Base-by-base conservation (phyloP, 2,888 invertebrate genomes). In the Calliopum simillimum region DNA sequence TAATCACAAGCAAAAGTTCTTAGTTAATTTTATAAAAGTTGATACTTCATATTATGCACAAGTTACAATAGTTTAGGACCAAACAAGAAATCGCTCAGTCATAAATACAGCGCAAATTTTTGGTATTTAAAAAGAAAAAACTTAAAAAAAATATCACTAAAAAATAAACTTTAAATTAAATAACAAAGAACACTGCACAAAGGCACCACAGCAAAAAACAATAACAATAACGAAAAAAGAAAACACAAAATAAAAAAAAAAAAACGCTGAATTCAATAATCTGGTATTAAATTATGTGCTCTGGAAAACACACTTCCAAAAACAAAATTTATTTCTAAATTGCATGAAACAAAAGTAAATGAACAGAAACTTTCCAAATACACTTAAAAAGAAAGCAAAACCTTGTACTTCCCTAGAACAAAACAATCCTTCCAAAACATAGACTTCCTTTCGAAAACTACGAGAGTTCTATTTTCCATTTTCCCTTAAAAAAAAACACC, bases 61-160 rank as follows among this genome's bases (percentile, higher is more conserved):
- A 49, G 49, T 16, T 14, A 16, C 49, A 49, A 16, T 13, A 49
- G 3, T 49, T 11, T 6, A 41, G 11, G 62, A 59, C n/a, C 71
- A 55, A 71, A 73, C 80, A 81, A 81, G 74, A 78, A 74, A 76
- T 81, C 79, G 81, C 79, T 81, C 77, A 44, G 80, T 79, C 77
- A 80, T 80, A 69, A 76, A 77, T 79, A 76, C 81, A 81, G 81
- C 81, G 72, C 73, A 68, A 68, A 19, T 69, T 71, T 69, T 72
- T 70, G 64, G 69, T 73, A 64, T 67, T 49, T 69, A 47, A 58
- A 47, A 46, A 21, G n/a, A n/a, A 58, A 62, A 53, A 71, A 71
- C 49, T 5, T 49, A 69, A 68, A 51, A 73, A 63, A 61, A 71
- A 59, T 76, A 72, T 73, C 68, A 75, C 71, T 69, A 73, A 71